Evolutionary conservation across 2,797 vertebrate species (phyloP).

Genomic region (Heteromormyrus szaboi): DNA sequence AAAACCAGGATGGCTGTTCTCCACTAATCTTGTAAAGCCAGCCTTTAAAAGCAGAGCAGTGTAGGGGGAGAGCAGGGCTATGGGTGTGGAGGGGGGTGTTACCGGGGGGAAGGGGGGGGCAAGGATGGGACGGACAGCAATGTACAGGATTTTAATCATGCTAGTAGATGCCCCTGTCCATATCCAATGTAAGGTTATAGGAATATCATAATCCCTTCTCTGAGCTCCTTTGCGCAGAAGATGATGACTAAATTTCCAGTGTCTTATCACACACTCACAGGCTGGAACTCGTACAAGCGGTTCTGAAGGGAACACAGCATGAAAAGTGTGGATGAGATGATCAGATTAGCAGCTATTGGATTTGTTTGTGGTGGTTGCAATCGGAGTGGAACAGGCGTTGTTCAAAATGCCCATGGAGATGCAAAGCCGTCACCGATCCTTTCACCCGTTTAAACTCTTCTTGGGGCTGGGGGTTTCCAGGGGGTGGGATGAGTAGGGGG

Average conservation of each 20-base stretch:
- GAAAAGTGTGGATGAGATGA: conserved; percentile 87
- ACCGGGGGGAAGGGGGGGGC: conserved; percentile 10
- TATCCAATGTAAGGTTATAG: conserved; percentile 95
- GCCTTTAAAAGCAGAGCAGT: conserved; percentile 60
- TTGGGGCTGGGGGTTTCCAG: conserved; percentile 52
- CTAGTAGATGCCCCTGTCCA: conserved; percentile 70
- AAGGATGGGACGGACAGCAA: conserved; percentile 52
- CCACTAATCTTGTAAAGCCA: conserved; percentile 75
- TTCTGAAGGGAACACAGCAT: conserved; percentile 86
- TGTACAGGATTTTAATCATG: conserved; percentile 67
- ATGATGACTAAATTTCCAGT: conserved; percentile 98
- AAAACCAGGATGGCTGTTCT: conserved; percentile 58
- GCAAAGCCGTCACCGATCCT: conserved; percentile 68
- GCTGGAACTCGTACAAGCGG: conserved; percentile 85
- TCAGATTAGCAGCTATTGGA: conserved; percentile 91
- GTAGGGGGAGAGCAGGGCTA: conserved; percentile 29
- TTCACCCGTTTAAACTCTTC: conserved; percentile 60
- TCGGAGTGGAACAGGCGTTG: conserved; percentile 80
- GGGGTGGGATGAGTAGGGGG: conserved; percentile 32
- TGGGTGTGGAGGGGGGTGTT: background rate
- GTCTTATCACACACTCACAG: conserved; percentile 98
- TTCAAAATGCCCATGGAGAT: conserved; percentile 73
- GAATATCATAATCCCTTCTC: conserved; percentile 91
- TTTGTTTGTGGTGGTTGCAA: conserved; percentile 82
- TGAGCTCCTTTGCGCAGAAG: conserved; percentile 78